Conservation (phyloP, 2,797 vertebrate genomes). For the Ctenosaura bakeri region DNA sequence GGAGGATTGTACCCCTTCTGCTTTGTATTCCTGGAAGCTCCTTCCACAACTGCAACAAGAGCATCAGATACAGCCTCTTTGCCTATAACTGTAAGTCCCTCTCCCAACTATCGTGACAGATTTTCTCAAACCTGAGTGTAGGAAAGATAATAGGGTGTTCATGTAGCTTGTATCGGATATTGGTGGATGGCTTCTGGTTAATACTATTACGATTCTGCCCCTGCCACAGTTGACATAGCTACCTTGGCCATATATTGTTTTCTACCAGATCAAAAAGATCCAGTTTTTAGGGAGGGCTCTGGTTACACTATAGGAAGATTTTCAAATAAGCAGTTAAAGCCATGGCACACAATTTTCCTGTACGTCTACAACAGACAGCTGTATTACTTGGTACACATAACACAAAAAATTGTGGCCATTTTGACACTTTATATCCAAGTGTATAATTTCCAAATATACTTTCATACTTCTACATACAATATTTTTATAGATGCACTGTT, state of each 20-base stretch:
- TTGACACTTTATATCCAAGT: background rate
- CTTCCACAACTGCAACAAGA: too few species aligned
- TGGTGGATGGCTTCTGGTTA: background rate
- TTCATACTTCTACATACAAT: background rate
- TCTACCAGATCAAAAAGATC: background rate
- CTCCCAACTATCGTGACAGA: background rate
- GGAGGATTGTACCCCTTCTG: too few species aligned
- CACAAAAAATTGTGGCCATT: background rate
- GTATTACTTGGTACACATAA: background rate
- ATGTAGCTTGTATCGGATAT: background rate
- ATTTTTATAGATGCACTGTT: background rate
- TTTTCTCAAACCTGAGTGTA: background rate
- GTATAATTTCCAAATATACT: background rate
- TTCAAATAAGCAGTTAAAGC: background rate
- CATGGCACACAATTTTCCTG: background rate
- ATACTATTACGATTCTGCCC: constrained; percentile 3
- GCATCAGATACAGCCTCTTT: too few species aligned
- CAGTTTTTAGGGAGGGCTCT: background rate
- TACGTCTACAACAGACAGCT: background rate
- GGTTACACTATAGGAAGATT: background rate
- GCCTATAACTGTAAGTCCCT: background rate
- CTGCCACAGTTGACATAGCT: background rate
- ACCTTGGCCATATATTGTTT: background rate
- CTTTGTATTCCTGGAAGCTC: too few species aligned
- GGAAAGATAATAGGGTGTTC: background rate